phyloP scores from a whole-genome alignment of 2,797 vertebrate species.

The Monodelphis domestica region DNA sequence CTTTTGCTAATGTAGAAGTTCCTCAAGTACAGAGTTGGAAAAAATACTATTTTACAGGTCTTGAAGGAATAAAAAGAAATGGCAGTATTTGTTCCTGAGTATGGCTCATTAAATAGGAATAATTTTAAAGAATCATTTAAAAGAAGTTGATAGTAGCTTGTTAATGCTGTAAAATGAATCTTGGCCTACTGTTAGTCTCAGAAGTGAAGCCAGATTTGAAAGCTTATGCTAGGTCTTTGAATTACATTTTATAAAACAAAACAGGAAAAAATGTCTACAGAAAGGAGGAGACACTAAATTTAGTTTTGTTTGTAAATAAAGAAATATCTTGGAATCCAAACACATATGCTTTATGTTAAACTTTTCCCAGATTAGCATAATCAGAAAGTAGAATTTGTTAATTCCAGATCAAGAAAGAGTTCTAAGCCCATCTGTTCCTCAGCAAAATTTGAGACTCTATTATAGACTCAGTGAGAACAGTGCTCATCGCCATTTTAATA shows the following conservation, averaged over 20 bases:
- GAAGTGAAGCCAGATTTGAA: not conserved
- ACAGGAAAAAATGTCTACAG: conserved; percentile 51
- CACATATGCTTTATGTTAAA: conserved; percentile 60
- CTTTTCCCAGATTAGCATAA: conserved; percentile 47
- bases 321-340: conserved; percentile 57
- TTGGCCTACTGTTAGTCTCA: not conserved
- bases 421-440: conserved; percentile 57
- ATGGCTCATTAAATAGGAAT: not conserved
- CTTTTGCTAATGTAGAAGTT: not conserved
- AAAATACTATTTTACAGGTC: not conserved
- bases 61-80: not conserved
- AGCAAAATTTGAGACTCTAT: conserved; percentile 12
- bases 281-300: conserved; percentile 58
- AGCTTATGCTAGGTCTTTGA: conserved; percentile 10
- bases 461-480: not conserved
- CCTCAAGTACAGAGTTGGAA: not conserved
- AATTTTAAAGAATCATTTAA: not conserved
- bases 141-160: not conserved
- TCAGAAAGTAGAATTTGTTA: conserved; percentile 47
- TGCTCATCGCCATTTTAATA: not conserved
- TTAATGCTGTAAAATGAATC: not conserved
- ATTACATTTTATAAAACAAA: conserved; percentile 29
- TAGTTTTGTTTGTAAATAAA: conserved; percentile 69
- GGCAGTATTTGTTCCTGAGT: not conserved
- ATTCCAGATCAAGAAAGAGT: conserved; percentile 45